Base-by-base conservation (phyloP, 2,113 vertebrate genomes). In the Bostrychus sinensis region DNA sequence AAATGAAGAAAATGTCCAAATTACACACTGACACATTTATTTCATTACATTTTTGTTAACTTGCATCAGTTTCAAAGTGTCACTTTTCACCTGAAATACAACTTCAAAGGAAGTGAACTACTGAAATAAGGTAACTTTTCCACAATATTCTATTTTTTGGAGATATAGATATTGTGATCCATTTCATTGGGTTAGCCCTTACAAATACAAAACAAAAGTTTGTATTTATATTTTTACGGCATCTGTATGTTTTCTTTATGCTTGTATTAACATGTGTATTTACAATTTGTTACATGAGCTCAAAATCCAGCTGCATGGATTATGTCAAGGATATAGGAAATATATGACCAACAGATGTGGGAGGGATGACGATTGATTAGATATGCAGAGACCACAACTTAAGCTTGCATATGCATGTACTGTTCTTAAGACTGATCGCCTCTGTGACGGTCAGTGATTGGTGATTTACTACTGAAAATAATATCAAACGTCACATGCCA, bases 281-380 rank as follows among this genome's bases (percentile, higher is more conserved):
- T 11, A 3, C 6, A 7, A 8, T 41, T 19, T 20, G 13, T 39
- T 7, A 53, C 14, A 56, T 20, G 19, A 23, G 41, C 14, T 23
- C 58, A 11, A 50, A 22, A 32, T 25, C 42, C 17, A 34, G 22
- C 48, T 14, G 10, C 38, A 23, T 30, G 20, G 42, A 37, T 65
- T 69, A 58, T 26, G 36, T 32, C 30, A 36, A 48, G 6, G 20
- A 56, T 53, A 11, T 26, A 38, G 57, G 17, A 66, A 62, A 39
- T 25, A 22, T 3, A 57, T 48, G 32, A 41, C 48, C 10, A 62
- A 32, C 30, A 59, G 48, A 72, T 58, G 53, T 36, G 32, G 39
- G 34, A 7, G 10, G 38, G 25, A 51, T 51, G 48, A 51, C 23
- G 13, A 28, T 51, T 51, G 25, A 51, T 51, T 16, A 3, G 30